Evolutionary conservation across 2,113 vertebrate species (phyloP).

Genomic region (Hucho hucho): DNA sequence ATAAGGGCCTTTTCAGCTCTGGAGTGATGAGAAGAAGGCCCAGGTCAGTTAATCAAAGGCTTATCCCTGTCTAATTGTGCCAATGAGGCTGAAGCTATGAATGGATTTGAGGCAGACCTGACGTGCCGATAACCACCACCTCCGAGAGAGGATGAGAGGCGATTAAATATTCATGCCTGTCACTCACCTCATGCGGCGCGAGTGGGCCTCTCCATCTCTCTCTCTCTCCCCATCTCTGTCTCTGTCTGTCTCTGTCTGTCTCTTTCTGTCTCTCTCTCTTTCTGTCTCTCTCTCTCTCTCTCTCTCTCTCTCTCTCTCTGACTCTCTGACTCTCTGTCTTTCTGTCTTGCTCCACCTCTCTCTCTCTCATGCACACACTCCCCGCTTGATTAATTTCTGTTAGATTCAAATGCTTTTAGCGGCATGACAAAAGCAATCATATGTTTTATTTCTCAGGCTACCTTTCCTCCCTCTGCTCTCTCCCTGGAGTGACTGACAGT

Average conservation of each 20-base stretch:
- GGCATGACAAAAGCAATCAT: conserved; percentile 23
- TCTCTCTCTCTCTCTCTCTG: neutral
- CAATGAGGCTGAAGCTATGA: conserved; percentile 63
- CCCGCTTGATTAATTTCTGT: conserved; percentile 32
- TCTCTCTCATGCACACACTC: conserved; percentile 6
- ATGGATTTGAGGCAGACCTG: conserved; percentile 52
- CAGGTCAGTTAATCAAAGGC: conserved; percentile 55
- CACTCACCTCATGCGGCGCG: conserved; percentile 57
- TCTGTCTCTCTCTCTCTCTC: neutral
- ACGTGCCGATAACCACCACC: conserved; percentile 58
- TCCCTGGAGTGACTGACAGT: conserved; percentile 46
- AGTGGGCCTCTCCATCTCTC: neutral
- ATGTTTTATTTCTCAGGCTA: neutral
- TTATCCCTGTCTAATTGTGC: conserved; percentile 62
- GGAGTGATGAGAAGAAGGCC: conserved; percentile 43
- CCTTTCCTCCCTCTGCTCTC: neutral
- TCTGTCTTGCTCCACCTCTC: neutral
- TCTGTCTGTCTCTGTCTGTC: neutral
- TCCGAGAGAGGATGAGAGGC: conserved; percentile 53
- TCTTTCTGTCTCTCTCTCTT: neutral
- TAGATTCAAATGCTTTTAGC: conserved; percentile 40
- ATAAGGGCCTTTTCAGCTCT: conserved; percentile 26
- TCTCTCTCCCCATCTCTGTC: conserved; percentile 14
- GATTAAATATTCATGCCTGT: conserved; percentile 74
- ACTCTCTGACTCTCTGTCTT: neutral